Percentiles rank a stretch among this genome's conserved stretches.
phyloP scores from a whole-genome alignment of 2,888 invertebrate species.

The Dendrolimus pini region DNA sequence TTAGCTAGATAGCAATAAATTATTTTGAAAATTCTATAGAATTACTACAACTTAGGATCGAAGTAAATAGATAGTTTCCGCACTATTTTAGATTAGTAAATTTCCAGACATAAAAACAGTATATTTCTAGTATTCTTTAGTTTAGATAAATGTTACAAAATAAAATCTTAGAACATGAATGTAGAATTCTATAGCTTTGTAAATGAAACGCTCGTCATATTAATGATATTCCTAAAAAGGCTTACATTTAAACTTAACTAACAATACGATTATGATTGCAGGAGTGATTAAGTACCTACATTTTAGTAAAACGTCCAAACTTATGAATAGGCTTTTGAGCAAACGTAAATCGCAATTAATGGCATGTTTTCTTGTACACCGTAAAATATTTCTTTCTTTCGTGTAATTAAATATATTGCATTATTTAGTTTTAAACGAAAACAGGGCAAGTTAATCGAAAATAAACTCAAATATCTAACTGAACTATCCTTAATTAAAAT shows the following conservation, averaged over 20 bases:
- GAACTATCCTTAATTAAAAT: conserved; percentile 21
- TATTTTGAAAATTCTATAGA: too few relatives aligned
- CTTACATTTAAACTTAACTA: neutral
- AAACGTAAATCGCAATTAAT: conserved; percentile 27
- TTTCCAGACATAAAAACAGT: too few relatives aligned
- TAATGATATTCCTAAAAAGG: neutral
- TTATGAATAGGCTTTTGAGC: conserved; percentile 41
- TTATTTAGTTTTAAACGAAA: conserved; percentile 9
- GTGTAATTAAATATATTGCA: conserved; percentile 7
- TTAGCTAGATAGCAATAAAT: too few relatives aligned
- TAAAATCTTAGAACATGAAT: too few relatives aligned
- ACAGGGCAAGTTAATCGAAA: conserved; percentile 21
- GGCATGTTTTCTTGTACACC: neutral
- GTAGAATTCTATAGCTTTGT: too few relatives aligned
- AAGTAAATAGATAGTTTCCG: too few relatives aligned
- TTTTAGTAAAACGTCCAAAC: conserved; percentile 3
- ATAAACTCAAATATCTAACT: conserved; percentile 16
- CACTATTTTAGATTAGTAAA: too few relatives aligned
- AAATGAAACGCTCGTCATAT: too few relatives aligned
- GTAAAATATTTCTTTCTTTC: neutral
- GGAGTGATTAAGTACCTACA: conserved; percentile 18
- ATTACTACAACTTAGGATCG: too few relatives aligned
- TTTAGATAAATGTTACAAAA: too few relatives aligned
- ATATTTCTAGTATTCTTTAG: too few relatives aligned
- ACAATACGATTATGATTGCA: conserved; percentile 3